A percentile compares a stretch with the other conserved stretches of the same genome.
These are phyloP conservation scores for Drosophila murphyi DNA, from an alignment of 1,140 invertebrate genomes.

Conservation along the genomic window DNA sequence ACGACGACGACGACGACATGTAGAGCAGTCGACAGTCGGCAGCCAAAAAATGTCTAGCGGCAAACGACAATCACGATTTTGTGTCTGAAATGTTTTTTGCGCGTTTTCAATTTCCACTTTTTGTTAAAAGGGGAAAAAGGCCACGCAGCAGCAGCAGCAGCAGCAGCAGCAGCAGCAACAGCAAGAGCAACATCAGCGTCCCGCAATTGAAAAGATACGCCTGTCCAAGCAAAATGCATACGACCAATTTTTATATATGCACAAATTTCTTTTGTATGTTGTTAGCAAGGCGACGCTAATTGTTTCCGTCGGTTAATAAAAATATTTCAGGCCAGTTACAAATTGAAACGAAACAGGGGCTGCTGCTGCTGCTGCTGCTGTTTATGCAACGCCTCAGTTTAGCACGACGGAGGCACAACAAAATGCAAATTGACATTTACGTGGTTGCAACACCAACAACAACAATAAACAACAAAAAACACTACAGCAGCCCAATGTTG, in stretches of 20 bases:
- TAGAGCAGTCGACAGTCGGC: slow-evolving; percentile 7
- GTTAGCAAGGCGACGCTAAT: slow-evolving; percentile 70
- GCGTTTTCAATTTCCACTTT: slow-evolving; percentile 76
- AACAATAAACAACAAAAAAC: slow-evolving; percentile 47
- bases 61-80: slow-evolving; percentile 82
- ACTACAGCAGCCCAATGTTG: slow-evolving; percentile 27
- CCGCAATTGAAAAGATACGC: slow-evolving; percentile 36
- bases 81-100: slow-evolving; percentile 77
- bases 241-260: slow-evolving; percentile 23
- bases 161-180: not conserved
- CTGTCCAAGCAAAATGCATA: slow-evolving; percentile 45
- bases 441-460: slow-evolving; percentile 73
- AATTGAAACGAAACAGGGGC: slow-evolving; percentile 61
- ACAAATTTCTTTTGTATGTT: slow-evolving; percentile 44
- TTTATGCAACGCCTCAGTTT: slow-evolving; percentile 78
- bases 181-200: not conserved
- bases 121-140: slow-evolving; percentile 53
- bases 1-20: slow-evolving; percentile 11
- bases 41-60: slow-evolving; percentile 69
- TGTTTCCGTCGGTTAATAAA: slow-evolving; percentile 83
- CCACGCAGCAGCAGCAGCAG: slow-evolving; percentile 43
- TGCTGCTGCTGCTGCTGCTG: slow-evolving; percentile 42
- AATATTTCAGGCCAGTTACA: slow-evolving; percentile 80
- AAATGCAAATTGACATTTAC: slow-evolving; percentile 83
- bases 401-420: slow-evolving; percentile 55